These are phyloP conservation scores for Rhizoglyphus robini DNA, from an alignment of 1,140 invertebrate species.

Conservation along the genomic window DNA sequence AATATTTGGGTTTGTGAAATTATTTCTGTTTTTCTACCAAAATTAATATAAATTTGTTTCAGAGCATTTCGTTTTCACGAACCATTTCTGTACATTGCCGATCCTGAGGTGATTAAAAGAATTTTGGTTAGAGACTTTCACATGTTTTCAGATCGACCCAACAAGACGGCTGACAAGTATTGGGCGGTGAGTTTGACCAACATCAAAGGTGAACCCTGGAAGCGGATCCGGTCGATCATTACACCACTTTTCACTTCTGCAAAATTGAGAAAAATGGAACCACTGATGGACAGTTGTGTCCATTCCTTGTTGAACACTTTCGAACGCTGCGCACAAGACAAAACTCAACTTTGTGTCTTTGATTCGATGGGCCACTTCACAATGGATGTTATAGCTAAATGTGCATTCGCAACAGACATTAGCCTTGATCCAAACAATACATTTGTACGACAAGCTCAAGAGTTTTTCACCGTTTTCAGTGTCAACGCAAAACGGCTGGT, in stretches of 20 bases:
- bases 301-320: conserved; percentile 2
- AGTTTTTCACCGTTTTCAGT: background rate
- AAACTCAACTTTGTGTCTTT: background rate
- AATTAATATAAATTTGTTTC: too few relatives aligned
- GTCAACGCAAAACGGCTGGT: background rate
- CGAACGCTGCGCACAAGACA: background rate
- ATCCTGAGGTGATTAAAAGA: conserved; percentile 20
- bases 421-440: conserved; percentile 37
- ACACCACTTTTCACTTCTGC: conserved; percentile 43
- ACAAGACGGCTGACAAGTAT: background rate
- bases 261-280: conserved; percentile 45
- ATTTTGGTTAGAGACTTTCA: conserved; percentile 21
- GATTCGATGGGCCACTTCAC: conserved; percentile 15
- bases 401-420: conserved; percentile 40
- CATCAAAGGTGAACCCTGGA: conserved; percentile 38
- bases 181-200: background rate
- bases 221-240: conserved; percentile 38
- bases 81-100: conserved; percentile 18
- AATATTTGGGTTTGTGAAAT: conserved; percentile 17
- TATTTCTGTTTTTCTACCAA: too few relatives aligned
- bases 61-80: background rate
- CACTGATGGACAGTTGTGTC: conserved; percentile 3
- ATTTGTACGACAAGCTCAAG: conserved; percentile 30
- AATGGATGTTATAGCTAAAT: conserved; percentile 46
- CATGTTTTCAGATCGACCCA: conserved; percentile 14